Conservation (phyloP, 2,888 invertebrate species). For the Heliconius erato region DNA sequence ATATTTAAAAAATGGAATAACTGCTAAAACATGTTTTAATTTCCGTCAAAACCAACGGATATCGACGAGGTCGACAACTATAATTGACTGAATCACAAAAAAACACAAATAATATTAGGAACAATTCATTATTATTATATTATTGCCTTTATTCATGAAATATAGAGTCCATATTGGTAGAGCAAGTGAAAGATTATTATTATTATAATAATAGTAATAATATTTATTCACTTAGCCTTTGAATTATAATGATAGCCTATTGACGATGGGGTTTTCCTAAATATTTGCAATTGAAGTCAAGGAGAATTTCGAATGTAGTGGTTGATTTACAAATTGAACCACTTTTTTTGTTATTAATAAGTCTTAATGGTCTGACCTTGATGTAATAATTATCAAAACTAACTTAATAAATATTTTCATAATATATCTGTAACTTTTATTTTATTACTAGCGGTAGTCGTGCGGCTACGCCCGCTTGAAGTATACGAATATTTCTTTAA, state of each 20-base stretch:
- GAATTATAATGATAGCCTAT: conserved; percentile 14
- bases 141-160: neutral
- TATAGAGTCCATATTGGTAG: conserved; percentile 18
- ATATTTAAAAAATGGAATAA: neutral
- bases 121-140: neutral
- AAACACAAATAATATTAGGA: neutral
- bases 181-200: neutral
- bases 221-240: conserved; percentile 32
- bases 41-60: conserved; percentile 73
- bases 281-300: conserved; percentile 10
- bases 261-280: conserved; percentile 34
- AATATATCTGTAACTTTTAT: too few species aligned
- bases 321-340: too few species aligned
- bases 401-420: too few species aligned
- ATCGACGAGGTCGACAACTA: conserved; percentile 69
- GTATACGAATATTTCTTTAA: too few species aligned
- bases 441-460: too few species aligned
- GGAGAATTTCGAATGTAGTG: neutral
- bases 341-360: neutral
- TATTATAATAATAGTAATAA: conserved; percentile 21
- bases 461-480: too few species aligned
- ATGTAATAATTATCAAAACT: too few species aligned
- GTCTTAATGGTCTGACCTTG: too few species aligned
- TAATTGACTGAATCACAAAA: conserved; percentile 39
- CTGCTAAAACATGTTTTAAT: conserved; percentile 55